Conservation (phyloP, 2,113 vertebrate species). For the Epinephelus fuscoguttatus region DNA sequence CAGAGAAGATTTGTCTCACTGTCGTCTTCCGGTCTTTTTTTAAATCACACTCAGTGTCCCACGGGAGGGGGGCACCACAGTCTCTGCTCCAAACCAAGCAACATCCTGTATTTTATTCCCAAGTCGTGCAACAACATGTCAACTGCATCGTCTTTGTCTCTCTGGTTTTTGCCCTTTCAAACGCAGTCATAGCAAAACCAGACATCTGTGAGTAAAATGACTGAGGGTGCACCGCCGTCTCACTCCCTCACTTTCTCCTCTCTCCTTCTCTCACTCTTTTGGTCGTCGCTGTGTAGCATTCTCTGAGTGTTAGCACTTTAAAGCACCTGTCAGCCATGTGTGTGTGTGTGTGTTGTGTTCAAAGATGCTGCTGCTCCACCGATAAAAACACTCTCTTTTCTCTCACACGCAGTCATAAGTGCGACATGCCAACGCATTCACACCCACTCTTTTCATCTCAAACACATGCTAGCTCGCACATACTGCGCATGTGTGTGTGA, state of each 20-base stretch:
- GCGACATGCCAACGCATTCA: conserved; percentile 51
- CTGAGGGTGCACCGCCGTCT: conserved; percentile 17
- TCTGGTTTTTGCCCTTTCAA: conserved; percentile 40
- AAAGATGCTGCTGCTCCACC: conserved; percentile 27
- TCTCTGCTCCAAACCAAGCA: neutral
- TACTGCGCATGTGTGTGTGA: neutral
- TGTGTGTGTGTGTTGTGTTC: conserved; percentile 53
- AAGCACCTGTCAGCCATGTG: conserved; percentile 62
- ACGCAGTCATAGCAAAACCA: conserved; percentile 65
- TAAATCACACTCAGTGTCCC: neutral
- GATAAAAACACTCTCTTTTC: conserved; percentile 44
- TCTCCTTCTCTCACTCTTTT: conserved; percentile 21
- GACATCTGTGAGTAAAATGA: conserved; percentile 26
- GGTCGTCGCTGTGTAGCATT: conserved; percentile 29
- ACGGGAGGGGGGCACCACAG: neutral
- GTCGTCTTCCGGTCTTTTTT: no score
- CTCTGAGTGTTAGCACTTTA: conserved; percentile 47
- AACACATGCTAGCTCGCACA: conserved; percentile 37
- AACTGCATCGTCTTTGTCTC: conserved; percentile 17
- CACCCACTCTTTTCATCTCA: conserved; percentile 65
- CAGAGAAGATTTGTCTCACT: neutral
- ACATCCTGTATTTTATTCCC: conserved; percentile 5
- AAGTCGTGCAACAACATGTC: neutral
- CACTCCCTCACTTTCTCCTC: conserved; percentile 68
- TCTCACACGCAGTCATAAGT: conserved; percentile 6